phyloP scores from a whole-genome alignment of 2,797 vertebrate genomes.

The Pachyuromys duprasi region DNA sequence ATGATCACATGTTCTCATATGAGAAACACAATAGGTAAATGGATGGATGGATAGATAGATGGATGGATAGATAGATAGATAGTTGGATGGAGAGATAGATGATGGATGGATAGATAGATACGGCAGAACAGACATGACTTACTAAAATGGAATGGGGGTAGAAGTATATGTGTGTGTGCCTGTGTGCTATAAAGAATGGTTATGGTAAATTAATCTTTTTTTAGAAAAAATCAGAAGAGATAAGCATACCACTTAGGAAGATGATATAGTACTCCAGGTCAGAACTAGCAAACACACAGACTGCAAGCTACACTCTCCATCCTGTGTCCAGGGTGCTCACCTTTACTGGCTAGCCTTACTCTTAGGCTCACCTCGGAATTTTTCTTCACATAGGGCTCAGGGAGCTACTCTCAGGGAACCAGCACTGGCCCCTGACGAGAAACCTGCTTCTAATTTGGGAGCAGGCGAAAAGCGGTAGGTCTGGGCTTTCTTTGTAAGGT shows the following conservation, averaged over 20 bases:
- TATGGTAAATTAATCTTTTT: conserved; percentile 39
- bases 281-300: not conserved
- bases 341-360: not conserved
- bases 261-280: not conserved
- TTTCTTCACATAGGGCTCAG: not conserved
- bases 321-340: not conserved
- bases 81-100: too few species aligned
- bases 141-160: not conserved
- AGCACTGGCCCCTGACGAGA: not conserved
- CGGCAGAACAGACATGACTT: not conserved
- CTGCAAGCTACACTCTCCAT: not conserved
- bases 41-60: not conserved
- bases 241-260: not conserved
- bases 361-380: conserved; percentile 5
- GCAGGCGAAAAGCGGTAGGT: conserved; percentile 12
- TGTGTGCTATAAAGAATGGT: not conserved
- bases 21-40: not conserved
- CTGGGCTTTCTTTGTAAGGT: conserved; percentile 7
- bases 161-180: too few species aligned
- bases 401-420: not conserved
- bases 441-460: conserved; percentile 3
- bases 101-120: too few species aligned
- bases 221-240: not conserved
- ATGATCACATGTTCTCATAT: not conserved
- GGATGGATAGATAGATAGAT: not conserved